These are phyloP conservation scores for Andrena chrysosceles DNA, from an alignment of 2,888 invertebrate genomes.

Conservation along the genomic window DNA sequence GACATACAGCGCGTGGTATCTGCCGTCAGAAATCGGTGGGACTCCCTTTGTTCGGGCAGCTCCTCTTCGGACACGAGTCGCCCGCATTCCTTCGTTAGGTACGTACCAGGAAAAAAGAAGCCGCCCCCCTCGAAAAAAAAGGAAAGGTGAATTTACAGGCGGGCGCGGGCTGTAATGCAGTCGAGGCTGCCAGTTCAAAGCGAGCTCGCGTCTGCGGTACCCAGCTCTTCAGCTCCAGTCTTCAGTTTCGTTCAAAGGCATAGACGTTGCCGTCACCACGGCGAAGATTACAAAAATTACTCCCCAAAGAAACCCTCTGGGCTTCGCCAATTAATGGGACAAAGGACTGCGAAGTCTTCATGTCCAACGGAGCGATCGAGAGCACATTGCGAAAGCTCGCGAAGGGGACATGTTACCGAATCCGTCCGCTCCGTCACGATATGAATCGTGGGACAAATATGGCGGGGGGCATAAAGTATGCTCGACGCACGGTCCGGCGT, in stretches of 20 bases:
- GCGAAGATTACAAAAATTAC: too few relatives aligned
- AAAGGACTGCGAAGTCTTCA: neutral
- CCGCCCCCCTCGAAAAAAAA: constrained; percentile 42
- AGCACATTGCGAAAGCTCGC: neutral
- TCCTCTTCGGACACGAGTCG: constrained; percentile 65
- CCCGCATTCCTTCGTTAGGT: constrained; percentile 71
- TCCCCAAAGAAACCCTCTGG: too few relatives aligned
- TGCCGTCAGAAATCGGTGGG: constrained; percentile 56
- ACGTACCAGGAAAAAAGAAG: constrained; percentile 56
- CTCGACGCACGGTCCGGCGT: constrained; percentile 33
- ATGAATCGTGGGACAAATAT: constrained; percentile 53
- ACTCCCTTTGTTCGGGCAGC: constrained; percentile 68
- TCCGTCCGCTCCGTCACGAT: constrained; percentile 42
- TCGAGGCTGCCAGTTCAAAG: constrained; percentile 53
- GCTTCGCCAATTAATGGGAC: too few relatives aligned
- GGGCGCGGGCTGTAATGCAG: constrained; percentile 58
- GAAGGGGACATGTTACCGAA: constrained; percentile 38
- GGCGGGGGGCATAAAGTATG: constrained; percentile 48
- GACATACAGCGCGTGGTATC: constrained; percentile 23
- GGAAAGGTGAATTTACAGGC: constrained; percentile 68
- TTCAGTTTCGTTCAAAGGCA: too few relatives aligned
- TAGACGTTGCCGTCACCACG: too few relatives aligned
- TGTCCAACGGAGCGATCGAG: neutral
- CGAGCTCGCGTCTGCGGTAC: constrained; percentile 35
- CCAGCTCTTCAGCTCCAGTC: neutral